These are phyloP conservation scores for Rhinoptilus africanus DNA, from an alignment of 2,113 vertebrate species.

Conservation along the genomic window DNA sequence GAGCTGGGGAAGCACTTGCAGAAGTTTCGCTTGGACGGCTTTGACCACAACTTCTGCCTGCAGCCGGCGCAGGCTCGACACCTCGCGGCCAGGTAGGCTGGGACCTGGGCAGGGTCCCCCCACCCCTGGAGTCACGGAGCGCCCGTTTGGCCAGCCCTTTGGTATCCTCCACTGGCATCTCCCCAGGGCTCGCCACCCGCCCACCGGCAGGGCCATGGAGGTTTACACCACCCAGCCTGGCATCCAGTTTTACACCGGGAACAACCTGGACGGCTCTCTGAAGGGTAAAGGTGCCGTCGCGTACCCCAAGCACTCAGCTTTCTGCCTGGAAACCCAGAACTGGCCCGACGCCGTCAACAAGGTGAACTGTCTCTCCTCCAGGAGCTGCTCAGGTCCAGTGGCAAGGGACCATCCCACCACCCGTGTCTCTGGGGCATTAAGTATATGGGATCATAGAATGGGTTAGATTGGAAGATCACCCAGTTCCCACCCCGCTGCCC, in stretches of 20 bases:
- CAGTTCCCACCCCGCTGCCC: background rate
- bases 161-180: background rate
- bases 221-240: slow-evolving; percentile 90
- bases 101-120: background rate
- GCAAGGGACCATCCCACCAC: too few species aligned
- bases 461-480: background rate
- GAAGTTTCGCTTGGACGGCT: slow-evolving; percentile 78
- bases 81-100: slow-evolving; percentile 80
- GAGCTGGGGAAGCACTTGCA: slow-evolving; percentile 82
- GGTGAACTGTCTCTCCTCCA: slow-evolving; percentile 66
- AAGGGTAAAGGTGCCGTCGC: slow-evolving; percentile 77
- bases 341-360: slow-evolving; percentile 93
- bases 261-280: slow-evolving; percentile 87
- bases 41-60: slow-evolving; percentile 97
- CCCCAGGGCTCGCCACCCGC: slow-evolving; percentile 79
- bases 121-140: accelerated
- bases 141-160: background rate
- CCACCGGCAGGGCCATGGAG: slow-evolving; percentile 83
- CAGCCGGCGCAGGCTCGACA: slow-evolving; percentile 54
- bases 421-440: background rate
- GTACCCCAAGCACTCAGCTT: slow-evolving; percentile 86
- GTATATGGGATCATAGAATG: background rate
- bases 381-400: background rate
- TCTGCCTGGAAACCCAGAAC: slow-evolving; percentile 94
- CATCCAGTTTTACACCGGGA: slow-evolving; percentile 94